Evolutionary conservation across 2,888 invertebrate genomes (phyloP).

Genomic region (Erynnis tages): DNA sequence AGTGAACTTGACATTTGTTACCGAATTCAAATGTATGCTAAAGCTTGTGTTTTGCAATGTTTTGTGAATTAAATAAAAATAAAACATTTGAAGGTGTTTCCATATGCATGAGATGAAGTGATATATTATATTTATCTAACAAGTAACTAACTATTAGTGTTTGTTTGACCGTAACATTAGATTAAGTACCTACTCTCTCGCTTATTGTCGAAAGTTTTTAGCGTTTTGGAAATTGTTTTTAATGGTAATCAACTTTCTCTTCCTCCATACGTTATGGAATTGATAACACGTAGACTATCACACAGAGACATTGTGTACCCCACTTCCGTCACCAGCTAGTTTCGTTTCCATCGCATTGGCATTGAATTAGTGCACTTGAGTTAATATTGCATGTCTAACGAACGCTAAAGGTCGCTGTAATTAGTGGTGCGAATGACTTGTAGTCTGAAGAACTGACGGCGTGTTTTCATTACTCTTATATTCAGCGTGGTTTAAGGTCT

Average conservation of each 20-base stretch:
- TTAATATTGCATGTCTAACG: conserved; percentile 1
- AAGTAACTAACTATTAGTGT: no score
- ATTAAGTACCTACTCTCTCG: no score
- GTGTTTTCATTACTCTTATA: no score
- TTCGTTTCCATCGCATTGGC: conserved; percentile 1
- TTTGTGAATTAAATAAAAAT: background rate
- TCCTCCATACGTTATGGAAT: background rate
- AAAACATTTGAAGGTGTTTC: background rate
- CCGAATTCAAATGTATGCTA: background rate
- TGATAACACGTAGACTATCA: conserved; percentile 16
- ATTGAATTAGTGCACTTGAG: conserved; percentile 9
- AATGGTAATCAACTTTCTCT: no score
- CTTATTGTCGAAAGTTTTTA: no score
- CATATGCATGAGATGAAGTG: background rate
- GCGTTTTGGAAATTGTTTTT: no score
- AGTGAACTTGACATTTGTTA: background rate
- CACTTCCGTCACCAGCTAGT: conserved; percentile 5
- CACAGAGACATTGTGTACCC: background rate
- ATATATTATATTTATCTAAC: background rate
- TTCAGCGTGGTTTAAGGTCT: no score
- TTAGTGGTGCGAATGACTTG: conserved; percentile 1
- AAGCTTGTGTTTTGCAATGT: background rate
- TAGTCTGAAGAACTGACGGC: no score
- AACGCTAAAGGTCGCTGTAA: background rate
- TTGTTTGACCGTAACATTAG: no score